phyloP scores from a whole-genome alignment of 2,888 invertebrate genomes.

The Bursaphelenchus okinawaensis region DNA sequence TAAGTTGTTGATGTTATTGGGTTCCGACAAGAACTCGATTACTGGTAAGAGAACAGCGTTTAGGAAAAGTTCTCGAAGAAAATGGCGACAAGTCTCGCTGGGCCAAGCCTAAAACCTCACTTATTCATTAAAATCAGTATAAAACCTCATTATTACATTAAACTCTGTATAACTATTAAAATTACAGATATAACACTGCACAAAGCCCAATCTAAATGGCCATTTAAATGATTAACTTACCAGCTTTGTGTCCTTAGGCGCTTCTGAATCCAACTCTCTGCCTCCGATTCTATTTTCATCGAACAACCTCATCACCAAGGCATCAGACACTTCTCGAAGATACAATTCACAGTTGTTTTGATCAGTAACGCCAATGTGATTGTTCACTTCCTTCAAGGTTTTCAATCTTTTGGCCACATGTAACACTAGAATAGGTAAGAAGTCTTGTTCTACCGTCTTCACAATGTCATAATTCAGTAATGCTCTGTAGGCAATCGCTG shows the following conservation, averaged over 20 bases:
- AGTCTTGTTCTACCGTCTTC: slow-evolving; percentile 31
- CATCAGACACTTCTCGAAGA: slow-evolving; percentile 45
- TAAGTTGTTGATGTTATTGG: slow-evolving; percentile 52
- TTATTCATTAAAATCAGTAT: slow-evolving; percentile 13
- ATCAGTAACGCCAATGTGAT: slow-evolving; percentile 43
- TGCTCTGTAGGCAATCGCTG: slow-evolving; percentile 29
- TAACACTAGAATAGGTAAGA: slow-evolving; percentile 38
- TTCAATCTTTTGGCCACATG: slow-evolving; percentile 24
- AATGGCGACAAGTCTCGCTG: slow-evolving; percentile 42
- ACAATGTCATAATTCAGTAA: slow-evolving; percentile 37
- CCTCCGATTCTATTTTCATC: slow-evolving; percentile 49
- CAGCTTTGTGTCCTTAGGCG: too few species aligned
- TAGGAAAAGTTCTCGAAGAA: slow-evolving; percentile 49
- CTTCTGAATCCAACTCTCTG: slow-evolving; percentile 38
- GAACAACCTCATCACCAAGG: slow-evolving; percentile 40
- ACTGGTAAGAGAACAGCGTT: slow-evolving; percentile 46
- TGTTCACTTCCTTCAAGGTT: slow-evolving; percentile 17
- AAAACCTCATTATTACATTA: too few species aligned
- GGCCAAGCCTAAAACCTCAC: slow-evolving; percentile 48
- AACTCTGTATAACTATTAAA: too few species aligned
- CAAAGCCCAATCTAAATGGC: not conserved
- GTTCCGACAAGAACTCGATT: slow-evolving; percentile 51
- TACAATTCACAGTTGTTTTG: slow-evolving; percentile 41
- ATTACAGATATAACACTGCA: not conserved
- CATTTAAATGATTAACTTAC: slow-evolving; percentile 3